Evolutionary conservation across 2,888 invertebrate species (phyloP), one percentile per base, ranked within the genome.

Genomic region (Brenthis hecate): DNA sequence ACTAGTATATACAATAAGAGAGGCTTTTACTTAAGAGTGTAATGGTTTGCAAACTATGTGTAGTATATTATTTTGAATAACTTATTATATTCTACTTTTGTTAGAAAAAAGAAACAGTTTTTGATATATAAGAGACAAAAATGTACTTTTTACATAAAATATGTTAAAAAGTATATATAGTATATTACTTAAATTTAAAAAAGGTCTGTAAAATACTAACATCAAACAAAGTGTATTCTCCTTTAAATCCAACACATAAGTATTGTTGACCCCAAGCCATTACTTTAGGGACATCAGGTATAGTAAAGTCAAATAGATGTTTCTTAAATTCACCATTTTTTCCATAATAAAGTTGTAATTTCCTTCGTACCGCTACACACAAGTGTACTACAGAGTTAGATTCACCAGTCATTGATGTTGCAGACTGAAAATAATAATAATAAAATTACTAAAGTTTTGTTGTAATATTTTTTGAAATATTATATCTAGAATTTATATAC

Each of bases 311-410:
- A 75, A 95, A 94, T 56, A 95, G 89, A 73, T 96, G 93, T 72
- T 96, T 94, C 72, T 96, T 94, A 80, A 98, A 98, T 76, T 95
- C 94, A 79, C 96, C 95, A 79, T 96, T 95, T 84, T 98, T 98
- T 94, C 98, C 98, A 82, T 96, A 97, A 86, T 96, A 99, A 16
- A 99, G 88, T 82, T 98, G 97, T 11, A 98, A 89, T 85, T 96
- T 96, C 78, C 97, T 94, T 81, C 96, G 96, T 0, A 98, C 97
- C 28, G 96, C 98, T 28, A 98, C 98, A 82, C 97, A 98, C 74
- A 99, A 91, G 56, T 97, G 94, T n/a, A 98, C 95, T 14, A 96
- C 94, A 3, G 96, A 94, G 72, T 95, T 95, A 48, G 95, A 94
- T 79, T 96, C 95, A 1, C 97, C 97, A n/a, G 96, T 90, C 81